Evolutionary conservation across 1,140 invertebrate genomes (phyloP).

Genomic region (Eriosoma lanigerum): DNA sequence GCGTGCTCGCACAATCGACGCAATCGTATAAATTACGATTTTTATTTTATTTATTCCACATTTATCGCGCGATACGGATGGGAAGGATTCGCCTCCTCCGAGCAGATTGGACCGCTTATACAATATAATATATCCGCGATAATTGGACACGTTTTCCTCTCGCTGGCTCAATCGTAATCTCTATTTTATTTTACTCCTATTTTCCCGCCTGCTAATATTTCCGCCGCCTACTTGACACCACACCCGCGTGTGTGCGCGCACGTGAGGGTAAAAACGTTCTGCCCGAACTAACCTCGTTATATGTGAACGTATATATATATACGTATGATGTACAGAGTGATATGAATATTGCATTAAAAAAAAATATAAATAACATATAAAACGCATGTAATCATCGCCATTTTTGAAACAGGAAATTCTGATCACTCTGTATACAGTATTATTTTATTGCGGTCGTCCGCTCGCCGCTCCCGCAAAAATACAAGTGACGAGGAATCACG

Average conservation of each 20-base stretch:
- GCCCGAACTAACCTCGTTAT: conserved; percentile 11
- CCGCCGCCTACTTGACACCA: not conserved
- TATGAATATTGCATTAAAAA: too few relatives aligned
- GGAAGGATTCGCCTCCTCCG: not conserved
- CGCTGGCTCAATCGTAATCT: not conserved
- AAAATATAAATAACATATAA: too few relatives aligned
- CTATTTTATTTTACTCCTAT: not conserved
- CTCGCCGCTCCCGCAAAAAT: too few relatives aligned
- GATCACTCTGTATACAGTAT: too few relatives aligned
- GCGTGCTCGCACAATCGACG: not conserved
- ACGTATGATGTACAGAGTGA: too few relatives aligned
- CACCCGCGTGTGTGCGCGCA: not conserved
- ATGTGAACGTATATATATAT: too few relatives aligned
- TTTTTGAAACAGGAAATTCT: too few relatives aligned
- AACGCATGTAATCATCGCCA: too few relatives aligned
- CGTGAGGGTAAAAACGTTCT: conserved; percentile 13
- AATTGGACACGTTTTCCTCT: conserved; percentile 35
- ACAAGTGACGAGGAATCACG: too few relatives aligned
- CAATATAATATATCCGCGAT: too few relatives aligned
- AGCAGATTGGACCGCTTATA: too few relatives aligned
- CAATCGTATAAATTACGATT: not conserved
- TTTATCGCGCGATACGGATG: not conserved
- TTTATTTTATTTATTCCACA: not conserved
- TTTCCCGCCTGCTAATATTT: not conserved
- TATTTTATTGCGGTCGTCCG: too few relatives aligned